phyloP scores from a whole-genome alignment of 2,888 invertebrate species.

The Leptinotarsa tumamoca region DNA sequence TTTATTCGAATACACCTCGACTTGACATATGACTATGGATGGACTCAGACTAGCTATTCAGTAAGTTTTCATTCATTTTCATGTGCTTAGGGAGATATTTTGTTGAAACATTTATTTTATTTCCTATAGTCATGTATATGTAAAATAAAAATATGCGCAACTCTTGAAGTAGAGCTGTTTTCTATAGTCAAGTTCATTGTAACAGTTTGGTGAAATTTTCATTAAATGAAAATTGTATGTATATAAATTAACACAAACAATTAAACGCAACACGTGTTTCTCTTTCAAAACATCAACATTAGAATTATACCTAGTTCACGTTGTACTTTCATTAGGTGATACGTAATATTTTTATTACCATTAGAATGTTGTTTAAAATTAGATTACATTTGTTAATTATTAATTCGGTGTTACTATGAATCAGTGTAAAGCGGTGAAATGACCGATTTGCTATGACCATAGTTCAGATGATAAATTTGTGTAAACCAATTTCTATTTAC shows the following conservation, averaged over 20 bases:
- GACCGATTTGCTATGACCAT: too few relatives aligned
- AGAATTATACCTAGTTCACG: neutral
- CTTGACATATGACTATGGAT: slow-evolving; percentile 4
- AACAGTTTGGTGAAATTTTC: too few relatives aligned
- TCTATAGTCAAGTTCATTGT: too few relatives aligned
- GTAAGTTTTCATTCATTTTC: slow-evolving; percentile 4
- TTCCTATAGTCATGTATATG: too few relatives aligned
- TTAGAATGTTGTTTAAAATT: neutral
- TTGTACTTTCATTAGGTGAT: neutral
- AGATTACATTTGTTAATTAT: neutral
- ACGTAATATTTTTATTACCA: slow-evolving; percentile 8
- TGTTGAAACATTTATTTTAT: too few relatives aligned
- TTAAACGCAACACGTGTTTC: slow-evolving; percentile 4
- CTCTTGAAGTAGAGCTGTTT: too few relatives aligned
- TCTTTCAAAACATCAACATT: slow-evolving; percentile 14
- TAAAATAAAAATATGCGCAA: too few relatives aligned
- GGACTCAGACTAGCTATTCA: slow-evolving; percentile 11
- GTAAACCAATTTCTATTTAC: too few relatives aligned
- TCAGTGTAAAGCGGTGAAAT: neutral
- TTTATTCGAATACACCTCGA: neutral
- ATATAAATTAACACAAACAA: neutral
- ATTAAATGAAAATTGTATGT: neutral
- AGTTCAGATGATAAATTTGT: too few relatives aligned
- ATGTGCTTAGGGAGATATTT: neutral
- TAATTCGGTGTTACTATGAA: neutral